Percentiles rank a stretch among this genome's conserved stretches.
phyloP scores from a whole-genome alignment of 2,888 invertebrate genomes.

The Hymenopus coronatus region DNA sequence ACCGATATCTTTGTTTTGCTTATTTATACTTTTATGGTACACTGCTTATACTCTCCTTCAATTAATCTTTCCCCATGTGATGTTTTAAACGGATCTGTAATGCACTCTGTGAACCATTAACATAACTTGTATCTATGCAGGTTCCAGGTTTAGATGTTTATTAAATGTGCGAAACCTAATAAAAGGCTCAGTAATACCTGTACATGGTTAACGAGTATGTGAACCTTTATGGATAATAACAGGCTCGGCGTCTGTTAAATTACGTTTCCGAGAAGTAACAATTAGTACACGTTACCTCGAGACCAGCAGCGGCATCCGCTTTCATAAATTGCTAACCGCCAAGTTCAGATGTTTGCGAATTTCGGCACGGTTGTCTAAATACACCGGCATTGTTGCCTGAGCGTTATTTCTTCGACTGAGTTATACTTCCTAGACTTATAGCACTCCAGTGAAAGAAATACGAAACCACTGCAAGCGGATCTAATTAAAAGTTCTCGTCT shows the following conservation, averaged over 20 bases:
- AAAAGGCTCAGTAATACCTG: neutral
- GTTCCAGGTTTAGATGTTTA: neutral
- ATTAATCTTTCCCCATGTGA: no score
- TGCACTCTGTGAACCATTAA: neutral
- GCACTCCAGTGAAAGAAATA: neutral
- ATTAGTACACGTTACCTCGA: neutral
- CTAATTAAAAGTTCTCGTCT: neutral
- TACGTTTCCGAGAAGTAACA: neutral
- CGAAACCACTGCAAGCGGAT: neutral
- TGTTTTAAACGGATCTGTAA: no score
- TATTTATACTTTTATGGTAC: no score
- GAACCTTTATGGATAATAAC: neutral
- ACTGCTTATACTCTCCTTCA: no score
- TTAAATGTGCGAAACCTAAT: neutral
- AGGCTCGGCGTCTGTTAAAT: neutral
- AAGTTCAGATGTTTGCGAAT: neutral
- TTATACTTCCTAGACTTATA: neutral
- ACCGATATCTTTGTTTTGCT: no score
- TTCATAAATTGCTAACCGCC: neutral
- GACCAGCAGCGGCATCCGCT: neutral
- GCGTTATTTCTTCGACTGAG: neutral
- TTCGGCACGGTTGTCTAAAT: neutral
- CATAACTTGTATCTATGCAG: neutral
- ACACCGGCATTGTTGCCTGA: neutral
- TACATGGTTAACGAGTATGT: neutral